Conservation (phyloP, 2,797 vertebrate genomes). For the Anabacerthia variegaticeps region DNA sequence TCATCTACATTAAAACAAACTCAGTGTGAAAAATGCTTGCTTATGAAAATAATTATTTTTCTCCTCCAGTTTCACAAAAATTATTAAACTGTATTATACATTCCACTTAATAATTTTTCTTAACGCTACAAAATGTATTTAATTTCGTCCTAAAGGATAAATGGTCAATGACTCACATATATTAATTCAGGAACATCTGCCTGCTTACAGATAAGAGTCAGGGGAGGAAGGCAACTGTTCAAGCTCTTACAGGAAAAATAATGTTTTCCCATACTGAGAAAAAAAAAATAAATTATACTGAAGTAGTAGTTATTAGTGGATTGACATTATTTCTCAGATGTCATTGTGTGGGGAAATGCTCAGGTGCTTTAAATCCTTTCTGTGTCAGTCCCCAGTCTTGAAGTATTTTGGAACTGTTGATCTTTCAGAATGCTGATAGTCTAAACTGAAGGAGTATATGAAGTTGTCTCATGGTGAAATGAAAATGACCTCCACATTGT, state of each 20-base stretch:
- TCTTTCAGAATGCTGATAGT: constrained; percentile 24
- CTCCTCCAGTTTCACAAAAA: not conserved
- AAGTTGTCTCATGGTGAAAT: not conserved
- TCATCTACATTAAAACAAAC: not conserved
- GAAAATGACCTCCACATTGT: not conserved
- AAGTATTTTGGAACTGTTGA: constrained; percentile 4
- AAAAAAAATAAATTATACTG: not conserved
- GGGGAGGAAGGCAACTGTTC: not conserved
- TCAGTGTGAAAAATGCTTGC: not conserved
- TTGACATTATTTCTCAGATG: constrained; percentile 50
- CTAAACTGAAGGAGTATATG: not conserved
- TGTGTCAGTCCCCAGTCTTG: not conserved
- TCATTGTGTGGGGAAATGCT: constrained; percentile 18
- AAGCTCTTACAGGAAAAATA: constrained; percentile 11
- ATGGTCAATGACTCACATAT: constrained; percentile 24
- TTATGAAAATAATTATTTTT: not conserved
- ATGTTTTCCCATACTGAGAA: not conserved
- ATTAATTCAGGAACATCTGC: constrained; percentile 71
- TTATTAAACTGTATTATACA: not conserved
- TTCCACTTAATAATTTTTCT: constrained; percentile 48
- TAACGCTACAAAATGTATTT: constrained; percentile 43
- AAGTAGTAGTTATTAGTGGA: constrained; percentile 9
- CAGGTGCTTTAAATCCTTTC: not conserved
- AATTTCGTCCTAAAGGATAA: constrained; percentile 52
- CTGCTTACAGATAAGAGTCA: constrained; percentile 70